phyloP scores from a whole-genome alignment of 2,113 vertebrate species.

The Boleophthalmus pectinirostris region DNA sequence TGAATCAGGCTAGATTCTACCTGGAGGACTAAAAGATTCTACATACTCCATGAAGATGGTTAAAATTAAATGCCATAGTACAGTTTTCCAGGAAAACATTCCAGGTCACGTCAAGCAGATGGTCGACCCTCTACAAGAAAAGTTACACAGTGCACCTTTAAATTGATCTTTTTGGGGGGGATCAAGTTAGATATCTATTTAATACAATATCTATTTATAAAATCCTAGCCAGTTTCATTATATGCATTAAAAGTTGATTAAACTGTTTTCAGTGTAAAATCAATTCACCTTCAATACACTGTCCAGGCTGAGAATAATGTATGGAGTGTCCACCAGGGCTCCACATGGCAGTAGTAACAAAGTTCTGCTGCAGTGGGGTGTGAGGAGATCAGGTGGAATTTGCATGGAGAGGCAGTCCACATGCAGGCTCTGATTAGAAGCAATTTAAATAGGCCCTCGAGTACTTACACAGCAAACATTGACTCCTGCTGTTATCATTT shows the following conservation, averaged over 20 bases:
- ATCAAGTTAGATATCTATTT: too few species aligned
- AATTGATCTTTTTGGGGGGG: too few species aligned
- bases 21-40: too few species aligned
- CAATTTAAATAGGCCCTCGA: slow-evolving; percentile 27
- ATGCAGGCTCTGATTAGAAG: slow-evolving; percentile 12
- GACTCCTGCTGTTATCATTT: slow-evolving; percentile 23
- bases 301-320: slow-evolving; percentile 14
- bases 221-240: too few species aligned
- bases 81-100: too few species aligned
- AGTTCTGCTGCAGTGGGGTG: not conserved
- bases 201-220: too few species aligned
- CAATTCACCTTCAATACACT: slow-evolving; percentile 17
- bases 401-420: slow-evolving; percentile 15
- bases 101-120: too few species aligned
- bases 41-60: too few species aligned
- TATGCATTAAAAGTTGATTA: not conserved
- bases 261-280: not conserved
- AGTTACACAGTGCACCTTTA: too few species aligned
- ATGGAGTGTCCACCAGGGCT: not conserved
- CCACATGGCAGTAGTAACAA: not conserved
- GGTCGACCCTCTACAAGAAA: too few species aligned
- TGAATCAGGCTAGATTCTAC: too few species aligned
- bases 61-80: too few species aligned
- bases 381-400: slow-evolving; percentile 17
- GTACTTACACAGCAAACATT: slow-evolving; percentile 32